Percentiles rank a stretch among this genome's conserved stretches.
These are phyloP conservation scores for Megathymus violae DNA, from an alignment of 1,140 invertebrate genomes.

Conservation along the genomic window DNA sequence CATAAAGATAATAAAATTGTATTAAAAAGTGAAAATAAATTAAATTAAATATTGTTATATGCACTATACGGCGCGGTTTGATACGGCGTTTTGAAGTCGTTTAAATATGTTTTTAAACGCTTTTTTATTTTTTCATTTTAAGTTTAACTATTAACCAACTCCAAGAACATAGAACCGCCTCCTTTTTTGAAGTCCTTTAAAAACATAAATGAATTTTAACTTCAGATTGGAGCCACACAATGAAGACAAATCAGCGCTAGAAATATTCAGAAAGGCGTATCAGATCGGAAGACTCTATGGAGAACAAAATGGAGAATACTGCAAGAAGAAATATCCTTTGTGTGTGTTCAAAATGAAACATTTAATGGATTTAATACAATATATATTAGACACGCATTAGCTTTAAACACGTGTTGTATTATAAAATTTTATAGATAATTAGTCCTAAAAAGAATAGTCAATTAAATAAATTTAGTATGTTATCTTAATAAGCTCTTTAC, in stretches of 20 bases:
- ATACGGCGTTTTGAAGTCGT: no score
- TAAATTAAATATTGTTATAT: no score
- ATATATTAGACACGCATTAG: conserved; percentile 31
- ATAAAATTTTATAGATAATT: background rate
- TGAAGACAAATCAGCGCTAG: conserved; percentile 40
- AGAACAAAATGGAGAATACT: conserved; percentile 29
- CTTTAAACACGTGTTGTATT: conserved; percentile 2
- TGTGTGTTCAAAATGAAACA: conserved; percentile 43
- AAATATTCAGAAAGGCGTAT: conserved; percentile 43
- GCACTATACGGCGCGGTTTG: no score
- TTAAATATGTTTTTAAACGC: no score
- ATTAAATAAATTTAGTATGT: background rate
- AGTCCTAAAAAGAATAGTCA: no score
- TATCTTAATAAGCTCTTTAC: background rate
- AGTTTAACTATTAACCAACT: no score
- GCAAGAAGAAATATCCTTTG: conserved; percentile 39
- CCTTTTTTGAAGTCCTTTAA: no score
- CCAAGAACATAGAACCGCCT: no score
- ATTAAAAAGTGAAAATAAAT: no score
- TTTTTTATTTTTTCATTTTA: no score
- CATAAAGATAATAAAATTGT: no score
- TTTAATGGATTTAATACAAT: conserved; percentile 42
- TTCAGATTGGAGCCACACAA: conserved; percentile 39
- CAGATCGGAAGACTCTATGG: conserved; percentile 30
- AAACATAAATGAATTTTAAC: background rate